Evolutionary conservation across 2,888 invertebrate species (phyloP).

Genomic region (Steinernema carpocapsae): DNA sequence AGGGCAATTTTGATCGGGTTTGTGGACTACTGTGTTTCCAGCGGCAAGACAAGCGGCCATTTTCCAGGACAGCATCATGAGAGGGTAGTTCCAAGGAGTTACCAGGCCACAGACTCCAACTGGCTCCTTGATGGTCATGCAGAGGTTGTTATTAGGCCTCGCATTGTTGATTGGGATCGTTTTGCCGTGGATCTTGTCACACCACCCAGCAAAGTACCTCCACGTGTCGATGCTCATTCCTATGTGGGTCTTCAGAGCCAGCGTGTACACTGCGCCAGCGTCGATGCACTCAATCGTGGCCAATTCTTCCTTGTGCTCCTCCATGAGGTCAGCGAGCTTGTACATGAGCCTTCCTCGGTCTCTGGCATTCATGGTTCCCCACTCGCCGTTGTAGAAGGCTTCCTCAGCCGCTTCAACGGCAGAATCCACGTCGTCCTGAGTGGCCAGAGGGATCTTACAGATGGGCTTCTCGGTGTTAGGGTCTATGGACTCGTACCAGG

Average conservation of each 20-base stretch:
- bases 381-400: slow-evolving; percentile 76
- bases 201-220: slow-evolving; percentile 93
- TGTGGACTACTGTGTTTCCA: slow-evolving; percentile 34
- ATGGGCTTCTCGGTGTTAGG: slow-evolving; percentile 80
- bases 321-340: slow-evolving; percentile 91
- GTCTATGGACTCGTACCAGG: slow-evolving; percentile 77
- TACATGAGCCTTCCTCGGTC: slow-evolving; percentile 84
- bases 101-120: slow-evolving; percentile 88
- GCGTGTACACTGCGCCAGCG: slow-evolving; percentile 93
- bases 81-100: slow-evolving; percentile 94
- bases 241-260: slow-evolving; percentile 92
- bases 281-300: slow-evolving; percentile 92
- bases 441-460: slow-evolving; percentile 75
- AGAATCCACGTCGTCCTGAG: slow-evolving; percentile 80
- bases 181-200: slow-evolving; percentile 89
- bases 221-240: slow-evolving; percentile 98
- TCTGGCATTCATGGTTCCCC: slow-evolving; percentile 90
- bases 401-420: slow-evolving; percentile 86
- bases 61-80: slow-evolving; percentile 97
- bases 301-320: slow-evolving; percentile 88
- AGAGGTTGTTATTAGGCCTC: slow-evolving; percentile 85
- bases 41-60: slow-evolving; percentile 84
- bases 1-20: slow-evolving; percentile 36
- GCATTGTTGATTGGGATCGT: slow-evolving; percentile 92
- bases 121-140: slow-evolving; percentile 84